phyloP scores from a whole-genome alignment of 2,797 vertebrate genomes.

The Trachops cirrhosus region DNA sequence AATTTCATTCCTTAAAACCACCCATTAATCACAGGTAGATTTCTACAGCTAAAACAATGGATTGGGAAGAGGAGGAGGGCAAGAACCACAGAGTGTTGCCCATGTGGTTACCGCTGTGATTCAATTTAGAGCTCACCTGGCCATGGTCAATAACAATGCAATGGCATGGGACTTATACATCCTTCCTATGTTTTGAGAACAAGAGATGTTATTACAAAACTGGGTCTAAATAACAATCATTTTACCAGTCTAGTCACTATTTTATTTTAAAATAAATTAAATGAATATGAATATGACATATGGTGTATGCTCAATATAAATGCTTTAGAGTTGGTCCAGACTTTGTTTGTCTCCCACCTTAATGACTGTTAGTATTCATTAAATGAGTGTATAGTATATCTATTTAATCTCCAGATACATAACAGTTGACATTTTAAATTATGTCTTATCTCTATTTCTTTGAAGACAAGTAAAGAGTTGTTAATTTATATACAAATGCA shows the following conservation, averaged over 20 bases:
- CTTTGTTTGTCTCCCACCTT: not conserved
- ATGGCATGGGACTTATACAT: accelerated
- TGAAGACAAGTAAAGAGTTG: not conserved
- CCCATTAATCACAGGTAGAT: constrained; percentile 52
- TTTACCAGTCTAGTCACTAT: not conserved
- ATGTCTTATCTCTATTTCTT: not conserved
- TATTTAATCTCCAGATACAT: constrained; percentile 4
- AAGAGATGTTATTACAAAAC: not conserved
- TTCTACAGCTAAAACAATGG: not conserved
- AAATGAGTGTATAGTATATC: not conserved
- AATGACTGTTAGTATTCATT: not conserved
- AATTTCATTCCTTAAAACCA: constrained; percentile 1
- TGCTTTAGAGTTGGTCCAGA: not conserved
- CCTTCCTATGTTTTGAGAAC: not conserved
- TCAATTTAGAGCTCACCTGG: not conserved
- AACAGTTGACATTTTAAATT: not conserved
- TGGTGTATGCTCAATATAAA: not conserved
- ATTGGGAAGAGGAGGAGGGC: not conserved
- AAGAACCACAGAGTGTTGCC: not conserved
- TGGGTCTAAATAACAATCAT: not conserved
- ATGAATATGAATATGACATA: not conserved
- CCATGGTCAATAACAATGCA: not conserved
- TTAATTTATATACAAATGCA: not conserved
- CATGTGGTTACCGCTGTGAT: not conserved
- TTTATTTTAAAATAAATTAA: constrained; percentile 15